Conservation (phyloP, 2,797 vertebrate genomes). For the Macroramphosus scolopax region DNA sequence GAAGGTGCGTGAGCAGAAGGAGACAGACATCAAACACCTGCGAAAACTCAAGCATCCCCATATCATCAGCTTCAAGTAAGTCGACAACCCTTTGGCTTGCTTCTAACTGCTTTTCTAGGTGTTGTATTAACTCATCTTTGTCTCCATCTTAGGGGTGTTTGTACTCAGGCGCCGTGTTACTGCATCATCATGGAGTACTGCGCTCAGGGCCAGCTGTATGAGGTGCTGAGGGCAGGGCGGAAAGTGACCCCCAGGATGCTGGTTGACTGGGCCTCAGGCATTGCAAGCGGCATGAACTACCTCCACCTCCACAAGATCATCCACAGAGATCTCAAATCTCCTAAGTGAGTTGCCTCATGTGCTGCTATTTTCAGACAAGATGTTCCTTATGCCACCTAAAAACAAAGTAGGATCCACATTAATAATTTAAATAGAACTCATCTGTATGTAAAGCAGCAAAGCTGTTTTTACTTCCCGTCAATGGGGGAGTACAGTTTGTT, state of each 20-base stretch:
- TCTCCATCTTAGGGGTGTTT: constrained; percentile 88
- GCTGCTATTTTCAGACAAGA: too few species aligned
- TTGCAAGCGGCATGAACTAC: constrained; percentile 98
- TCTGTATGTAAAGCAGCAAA: neutral
- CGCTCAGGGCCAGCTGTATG: constrained; percentile 96
- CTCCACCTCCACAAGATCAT: constrained; percentile 99
- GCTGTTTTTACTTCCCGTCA: neutral
- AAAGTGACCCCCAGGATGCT: constrained; percentile 91
- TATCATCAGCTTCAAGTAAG: constrained; percentile 97
- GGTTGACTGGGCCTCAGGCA: constrained; percentile 97
- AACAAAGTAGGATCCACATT: too few species aligned
- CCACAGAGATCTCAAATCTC: constrained; percentile 98
- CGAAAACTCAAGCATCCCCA: constrained; percentile 94
- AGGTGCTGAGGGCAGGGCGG: constrained; percentile 91
- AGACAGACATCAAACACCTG: constrained; percentile 96
- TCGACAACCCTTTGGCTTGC: constrained; percentile 8
- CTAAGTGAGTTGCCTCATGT: constrained; percentile 86
- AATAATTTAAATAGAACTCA: too few species aligned
- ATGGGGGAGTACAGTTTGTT: too few species aligned
- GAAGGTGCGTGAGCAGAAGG: constrained; percentile 95
- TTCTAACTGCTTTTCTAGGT: neutral
- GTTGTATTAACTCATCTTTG: neutral
- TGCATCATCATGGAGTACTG: constrained; percentile 99
- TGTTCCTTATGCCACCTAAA: too few species aligned
- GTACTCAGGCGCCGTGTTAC: constrained; percentile 97